A percentile compares a stretch with the other conserved stretches of the same genome.
phyloP scores from a whole-genome alignment of 2,113 vertebrate species.

The Microcebus griseorufus region DNA sequence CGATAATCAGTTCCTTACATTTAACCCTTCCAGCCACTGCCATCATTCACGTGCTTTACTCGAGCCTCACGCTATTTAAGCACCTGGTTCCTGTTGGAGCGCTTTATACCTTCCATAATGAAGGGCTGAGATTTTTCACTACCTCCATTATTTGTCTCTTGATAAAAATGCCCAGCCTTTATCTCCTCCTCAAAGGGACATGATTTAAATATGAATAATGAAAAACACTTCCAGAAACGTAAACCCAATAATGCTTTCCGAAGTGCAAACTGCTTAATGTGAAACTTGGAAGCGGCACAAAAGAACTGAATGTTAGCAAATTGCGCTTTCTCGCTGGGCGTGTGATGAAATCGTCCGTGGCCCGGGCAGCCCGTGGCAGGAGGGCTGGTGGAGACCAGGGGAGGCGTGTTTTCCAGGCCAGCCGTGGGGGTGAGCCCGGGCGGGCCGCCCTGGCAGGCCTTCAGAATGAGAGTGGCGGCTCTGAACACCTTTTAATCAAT shows the following conservation, averaged over 20 bases:
- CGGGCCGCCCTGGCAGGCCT: neutral
- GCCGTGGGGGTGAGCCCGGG: neutral
- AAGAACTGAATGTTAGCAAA: conserved; percentile 65
- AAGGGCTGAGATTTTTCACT: conserved; percentile 80
- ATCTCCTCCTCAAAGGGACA: conserved; percentile 83
- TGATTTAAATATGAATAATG: conserved; percentile 87
- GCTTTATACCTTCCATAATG: conserved; percentile 80
- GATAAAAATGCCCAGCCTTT: conserved; percentile 84
- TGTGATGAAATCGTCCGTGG: accelerated
- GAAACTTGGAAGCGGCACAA: conserved; percentile 64
- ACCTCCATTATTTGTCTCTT: conserved; percentile 83
- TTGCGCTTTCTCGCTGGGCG: conserved; percentile 9
- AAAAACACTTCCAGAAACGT: conserved; percentile 77
- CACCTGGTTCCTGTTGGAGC: conserved; percentile 72
- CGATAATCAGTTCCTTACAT: conserved; percentile 46
- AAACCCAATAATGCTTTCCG: conserved; percentile 76
- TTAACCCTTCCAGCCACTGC: conserved; percentile 67
- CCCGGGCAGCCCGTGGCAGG: neutral
- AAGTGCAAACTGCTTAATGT: conserved; percentile 65
- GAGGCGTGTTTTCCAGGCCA: neutral
- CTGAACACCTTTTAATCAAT: neutral
- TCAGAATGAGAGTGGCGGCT: neutral
- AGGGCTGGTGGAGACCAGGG: neutral
- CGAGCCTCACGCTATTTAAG: conserved; percentile 74
- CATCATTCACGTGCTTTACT: conserved; percentile 64